phyloP scores from a whole-genome alignment of 1,140 invertebrate genomes.

The Gonatopus flavifemur region DNA sequence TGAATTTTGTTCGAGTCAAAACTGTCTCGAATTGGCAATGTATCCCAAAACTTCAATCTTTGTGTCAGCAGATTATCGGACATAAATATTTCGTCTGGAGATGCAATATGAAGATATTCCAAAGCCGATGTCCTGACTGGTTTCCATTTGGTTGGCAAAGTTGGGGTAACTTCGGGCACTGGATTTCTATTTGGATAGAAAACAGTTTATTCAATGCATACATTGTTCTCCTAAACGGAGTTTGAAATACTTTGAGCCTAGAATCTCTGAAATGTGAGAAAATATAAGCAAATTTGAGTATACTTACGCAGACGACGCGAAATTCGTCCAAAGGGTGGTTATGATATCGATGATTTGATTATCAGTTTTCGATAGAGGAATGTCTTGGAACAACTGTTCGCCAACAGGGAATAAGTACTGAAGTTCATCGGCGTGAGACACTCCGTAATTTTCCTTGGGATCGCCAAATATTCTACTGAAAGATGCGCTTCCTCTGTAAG shows the following conservation, averaged over 20 bases:
- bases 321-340: slow-evolving; percentile 71
- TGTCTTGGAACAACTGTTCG: slow-evolving; percentile 60
- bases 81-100: slow-evolving; percentile 45
- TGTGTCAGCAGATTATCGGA: slow-evolving; percentile 42
- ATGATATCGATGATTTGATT: slow-evolving; percentile 58
- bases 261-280: not conserved
- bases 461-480: slow-evolving; percentile 71
- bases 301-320: slow-evolving; percentile 67
- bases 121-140: slow-evolving; percentile 49
- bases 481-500: slow-evolving; percentile 66
- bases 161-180: slow-evolving; percentile 46
- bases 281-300: not conserved
- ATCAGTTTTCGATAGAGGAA: slow-evolving; percentile 53
- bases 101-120: slow-evolving; percentile 55
- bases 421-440: slow-evolving; percentile 73
- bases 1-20: not conserved
- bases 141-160: slow-evolving; percentile 54
- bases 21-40: slow-evolving; percentile 26
- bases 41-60: slow-evolving; percentile 54
- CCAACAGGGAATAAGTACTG: slow-evolving; percentile 73
- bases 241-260: not conserved
- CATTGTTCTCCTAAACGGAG: not conserved
- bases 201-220: not conserved
- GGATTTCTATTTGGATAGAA: slow-evolving; percentile 61
- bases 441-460: slow-evolving; percentile 63